phyloP scores from a whole-genome alignment of 2,113 vertebrate species.

The Procavia capensis region DNA sequence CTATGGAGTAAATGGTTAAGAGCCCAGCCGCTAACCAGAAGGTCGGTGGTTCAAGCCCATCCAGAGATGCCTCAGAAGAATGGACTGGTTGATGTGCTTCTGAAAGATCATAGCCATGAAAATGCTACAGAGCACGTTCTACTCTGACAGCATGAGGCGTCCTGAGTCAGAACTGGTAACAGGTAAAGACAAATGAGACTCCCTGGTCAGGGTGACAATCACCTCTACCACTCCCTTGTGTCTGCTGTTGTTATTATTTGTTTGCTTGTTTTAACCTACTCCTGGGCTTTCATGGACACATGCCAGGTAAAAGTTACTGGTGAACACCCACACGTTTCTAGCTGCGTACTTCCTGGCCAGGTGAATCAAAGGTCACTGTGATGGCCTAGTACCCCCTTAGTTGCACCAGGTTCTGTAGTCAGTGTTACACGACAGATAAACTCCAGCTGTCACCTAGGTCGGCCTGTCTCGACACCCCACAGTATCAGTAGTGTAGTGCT shows the following conservation, averaged over 20 bases:
- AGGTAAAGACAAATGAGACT: background rate
- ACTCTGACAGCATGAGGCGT: no score
- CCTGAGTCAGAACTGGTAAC: background rate
- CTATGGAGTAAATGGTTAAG: background rate
- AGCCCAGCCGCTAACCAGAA: background rate
- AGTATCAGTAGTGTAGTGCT: background rate
- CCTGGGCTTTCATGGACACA: background rate
- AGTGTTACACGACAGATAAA: background rate
- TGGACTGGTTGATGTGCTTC: background rate
- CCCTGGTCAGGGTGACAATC: background rate
- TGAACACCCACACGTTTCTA: background rate
- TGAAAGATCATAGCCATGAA: background rate
- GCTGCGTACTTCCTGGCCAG: background rate
- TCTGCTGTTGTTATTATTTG: background rate
- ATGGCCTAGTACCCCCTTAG: background rate
- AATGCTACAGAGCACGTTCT: no score
- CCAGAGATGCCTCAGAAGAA: background rate
- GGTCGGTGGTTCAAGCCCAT: background rate
- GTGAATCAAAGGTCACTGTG: constrained; percentile 3
- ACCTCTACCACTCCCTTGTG: background rate
- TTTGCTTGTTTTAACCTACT: background rate
- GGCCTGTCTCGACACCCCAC: background rate
- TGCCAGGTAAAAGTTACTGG: background rate
- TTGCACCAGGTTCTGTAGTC: background rate
- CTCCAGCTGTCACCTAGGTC: background rate